phyloP scores from a whole-genome alignment of 2,888 invertebrate species.

The Venusia cambrica region DNA sequence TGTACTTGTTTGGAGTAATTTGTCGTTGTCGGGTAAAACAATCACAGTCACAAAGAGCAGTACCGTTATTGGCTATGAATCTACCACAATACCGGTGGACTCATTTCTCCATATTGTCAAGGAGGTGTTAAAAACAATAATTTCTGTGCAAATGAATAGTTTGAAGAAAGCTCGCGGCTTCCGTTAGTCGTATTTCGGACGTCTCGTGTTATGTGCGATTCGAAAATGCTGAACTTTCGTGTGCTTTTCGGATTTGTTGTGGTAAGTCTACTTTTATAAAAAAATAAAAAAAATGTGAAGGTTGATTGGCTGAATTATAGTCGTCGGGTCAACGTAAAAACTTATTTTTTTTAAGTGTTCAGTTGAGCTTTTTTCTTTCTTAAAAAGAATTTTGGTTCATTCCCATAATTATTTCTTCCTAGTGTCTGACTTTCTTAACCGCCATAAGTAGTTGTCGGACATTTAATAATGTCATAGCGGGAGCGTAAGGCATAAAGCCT shows the following conservation, averaged over 20 bases:
- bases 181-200: slow-evolving; percentile 52
- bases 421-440: too few species aligned
- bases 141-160: slow-evolving; percentile 47
- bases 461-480: too few species aligned
- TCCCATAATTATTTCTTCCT: too few species aligned
- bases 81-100: slow-evolving; percentile 51
- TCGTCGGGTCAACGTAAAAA: too few species aligned
- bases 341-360: too few species aligned
- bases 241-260: slow-evolving; percentile 10
- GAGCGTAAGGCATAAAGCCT: too few species aligned
- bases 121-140: slow-evolving; percentile 66
- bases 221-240: slow-evolving; percentile 19
- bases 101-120: slow-evolving; percentile 47
- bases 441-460: too few species aligned
- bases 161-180: slow-evolving; percentile 45
- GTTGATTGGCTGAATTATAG: too few species aligned
- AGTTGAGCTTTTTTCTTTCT: too few species aligned
- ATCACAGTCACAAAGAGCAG: slow-evolving; percentile 5
- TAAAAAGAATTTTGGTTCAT: too few species aligned
- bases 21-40: slow-evolving; percentile 9
- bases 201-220: slow-evolving; percentile 27
- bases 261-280: slow-evolving; percentile 23
- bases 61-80: slow-evolving; percentile 41
- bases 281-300: too few species aligned
- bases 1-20: too few species aligned